Conservation (phyloP, 2,113 vertebrate species). For the Echinops telfairi region DNA sequence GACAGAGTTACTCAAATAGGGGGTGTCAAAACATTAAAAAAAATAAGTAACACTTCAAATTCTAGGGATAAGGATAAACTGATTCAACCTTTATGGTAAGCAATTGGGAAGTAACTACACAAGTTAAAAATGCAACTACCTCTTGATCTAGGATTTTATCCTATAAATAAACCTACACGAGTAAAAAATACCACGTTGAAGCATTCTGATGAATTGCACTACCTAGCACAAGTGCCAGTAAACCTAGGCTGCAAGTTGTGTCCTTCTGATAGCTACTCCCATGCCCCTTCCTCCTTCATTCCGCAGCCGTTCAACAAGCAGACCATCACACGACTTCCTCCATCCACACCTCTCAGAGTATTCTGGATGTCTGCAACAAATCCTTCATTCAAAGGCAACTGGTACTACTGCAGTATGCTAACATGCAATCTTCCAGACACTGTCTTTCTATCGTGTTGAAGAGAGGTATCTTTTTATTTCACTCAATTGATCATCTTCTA, state of each 20-base stretch:
- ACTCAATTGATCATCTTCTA: conserved; percentile 49
- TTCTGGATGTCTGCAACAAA: conserved; percentile 47
- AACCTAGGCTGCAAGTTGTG: not conserved
- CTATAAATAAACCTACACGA: not conserved
- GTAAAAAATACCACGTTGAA: not conserved
- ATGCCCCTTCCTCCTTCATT: not conserved
- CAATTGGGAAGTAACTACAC: too few species aligned
- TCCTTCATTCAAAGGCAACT: conserved; percentile 32
- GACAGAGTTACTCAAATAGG: not conserved
- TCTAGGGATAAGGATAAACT: not conserved
- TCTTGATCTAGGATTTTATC: not conserved
- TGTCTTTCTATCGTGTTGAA: conserved; percentile 59
- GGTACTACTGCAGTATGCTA: not conserved
- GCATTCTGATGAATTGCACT: not conserved
- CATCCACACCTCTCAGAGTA: not conserved
- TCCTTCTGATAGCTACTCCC: not conserved
- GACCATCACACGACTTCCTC: not conserved
- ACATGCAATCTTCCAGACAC: conserved; percentile 50
- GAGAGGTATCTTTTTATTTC: conserved; percentile 12
- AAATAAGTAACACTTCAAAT: not conserved
- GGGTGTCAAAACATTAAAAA: conserved; percentile 14
- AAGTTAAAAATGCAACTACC: not conserved
- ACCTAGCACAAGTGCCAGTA: not conserved
- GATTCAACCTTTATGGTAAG: too few species aligned
- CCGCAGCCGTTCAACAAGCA: not conserved